A percentile compares a stretch with the other conserved stretches of the same genome.
phyloP scores from a whole-genome alignment of 2,113 vertebrate genomes.

The Excalfactoria chinensis region DNA sequence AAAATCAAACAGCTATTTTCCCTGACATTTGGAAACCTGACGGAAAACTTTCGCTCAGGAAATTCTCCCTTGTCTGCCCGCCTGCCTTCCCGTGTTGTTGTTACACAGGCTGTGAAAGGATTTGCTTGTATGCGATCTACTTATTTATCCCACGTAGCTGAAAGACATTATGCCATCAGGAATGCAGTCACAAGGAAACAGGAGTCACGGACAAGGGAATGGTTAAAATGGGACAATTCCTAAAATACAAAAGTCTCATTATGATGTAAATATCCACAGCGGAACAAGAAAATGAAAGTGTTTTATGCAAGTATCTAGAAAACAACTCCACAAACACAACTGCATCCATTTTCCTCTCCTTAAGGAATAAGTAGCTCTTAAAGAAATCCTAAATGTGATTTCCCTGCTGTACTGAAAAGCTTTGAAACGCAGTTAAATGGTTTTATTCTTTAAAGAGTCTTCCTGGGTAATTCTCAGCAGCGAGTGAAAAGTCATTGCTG shows the following conservation, averaged over 20 bases:
- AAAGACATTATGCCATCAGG: background rate
- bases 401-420: background rate
- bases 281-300: background rate
- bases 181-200: background rate
- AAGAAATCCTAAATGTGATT: constrained; percentile 6
- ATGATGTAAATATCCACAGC: background rate
- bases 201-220: background rate
- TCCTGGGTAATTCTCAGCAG: background rate
- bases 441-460: background rate
- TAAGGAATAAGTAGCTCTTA: constrained; percentile 5
- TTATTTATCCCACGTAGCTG: background rate
- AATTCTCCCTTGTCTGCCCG: background rate
- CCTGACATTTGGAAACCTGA: constrained; percentile 7
- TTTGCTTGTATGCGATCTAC: background rate
- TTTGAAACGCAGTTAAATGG: background rate
- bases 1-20: constrained; percentile 37
- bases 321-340: background rate
- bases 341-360: background rate
- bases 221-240: background rate
- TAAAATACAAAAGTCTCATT: background rate
- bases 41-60: background rate
- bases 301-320: background rate
- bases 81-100: background rate
- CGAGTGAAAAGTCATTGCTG: background rate
- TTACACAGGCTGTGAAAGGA: background rate